Percentiles rank a stretch among this genome's conserved stretches.
These are phyloP conservation scores for Drosophila sulfurigaster DNA, from an alignment of 1,140 invertebrate genomes.

Conservation along the genomic window DNA sequence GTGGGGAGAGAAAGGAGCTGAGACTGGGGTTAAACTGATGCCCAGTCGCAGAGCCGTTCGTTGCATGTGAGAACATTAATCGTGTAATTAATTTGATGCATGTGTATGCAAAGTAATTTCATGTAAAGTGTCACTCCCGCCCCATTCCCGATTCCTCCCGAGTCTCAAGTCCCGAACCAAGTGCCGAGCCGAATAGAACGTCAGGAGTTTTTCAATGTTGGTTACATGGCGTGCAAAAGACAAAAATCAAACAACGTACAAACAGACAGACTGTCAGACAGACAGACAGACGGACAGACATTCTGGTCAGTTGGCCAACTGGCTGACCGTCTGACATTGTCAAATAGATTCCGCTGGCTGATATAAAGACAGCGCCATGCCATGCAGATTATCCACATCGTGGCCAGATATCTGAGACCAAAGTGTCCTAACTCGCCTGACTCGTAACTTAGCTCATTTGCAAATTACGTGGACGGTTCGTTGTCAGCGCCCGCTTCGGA, in stretches of 20 bases:
- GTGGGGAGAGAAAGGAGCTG: neutral
- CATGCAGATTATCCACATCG: conserved; percentile 61
- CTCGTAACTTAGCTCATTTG: conserved; percentile 46
- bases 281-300: conserved; percentile 21
- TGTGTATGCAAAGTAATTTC: conserved; percentile 85
- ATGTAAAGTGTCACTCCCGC: conserved; percentile 83
- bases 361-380: conserved; percentile 63
- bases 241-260: conserved; percentile 41
- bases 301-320: neutral
- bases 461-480: conserved; percentile 70
- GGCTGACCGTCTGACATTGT: conserved; percentile 50
- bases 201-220: conserved; percentile 19
- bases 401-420: conserved; percentile 47
- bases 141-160: conserved; percentile 1
- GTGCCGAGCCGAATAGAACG: neutral
- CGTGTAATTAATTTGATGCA: conserved; percentile 85
- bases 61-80: conserved; percentile 84
- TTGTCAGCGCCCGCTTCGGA: conserved; percentile 63
- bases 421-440: conserved; percentile 28
- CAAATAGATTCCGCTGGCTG: conserved; percentile 78
- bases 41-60: conserved; percentile 24
- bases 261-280: conserved; percentile 14
- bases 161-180: neutral
- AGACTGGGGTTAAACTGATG: conserved; percentile 5
- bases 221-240: conserved; percentile 46